Percentiles rank a stretch among this genome's conserved stretches.
phyloP scores from a whole-genome alignment of 53 echinoderm and acorn worm genomes.

The Henricia sp. region DNA sequence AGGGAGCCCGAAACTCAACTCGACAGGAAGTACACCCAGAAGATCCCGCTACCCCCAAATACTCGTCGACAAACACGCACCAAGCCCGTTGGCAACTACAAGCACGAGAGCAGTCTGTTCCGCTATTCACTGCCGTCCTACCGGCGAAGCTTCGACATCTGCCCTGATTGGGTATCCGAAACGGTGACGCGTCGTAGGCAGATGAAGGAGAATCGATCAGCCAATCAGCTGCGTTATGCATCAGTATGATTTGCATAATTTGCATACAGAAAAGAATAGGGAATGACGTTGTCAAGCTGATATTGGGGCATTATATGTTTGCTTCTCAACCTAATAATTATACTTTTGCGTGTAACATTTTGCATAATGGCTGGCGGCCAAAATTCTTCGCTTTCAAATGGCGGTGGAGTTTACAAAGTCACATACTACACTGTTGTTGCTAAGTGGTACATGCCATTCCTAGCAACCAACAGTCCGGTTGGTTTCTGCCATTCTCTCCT shows the following conservation, averaged over 20 bases:
- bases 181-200: slow-evolving; percentile 73
- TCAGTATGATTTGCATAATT: slow-evolving; percentile 46
- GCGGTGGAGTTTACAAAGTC: no score
- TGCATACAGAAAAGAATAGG: no score
- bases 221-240: slow-evolving; percentile 55
- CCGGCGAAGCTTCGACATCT: slow-evolving; percentile 83
- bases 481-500: no score
- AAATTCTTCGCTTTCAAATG: no score
- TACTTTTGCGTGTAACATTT: no score
- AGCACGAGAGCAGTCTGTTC: slow-evolving; percentile 85
- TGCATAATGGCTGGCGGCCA: no score
- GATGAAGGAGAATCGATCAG: slow-evolving; percentile 41
- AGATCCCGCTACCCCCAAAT: slow-evolving; percentile 44
- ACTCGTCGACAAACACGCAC: slow-evolving; percentile 54
- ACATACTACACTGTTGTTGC: no score
- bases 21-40: slow-evolving; percentile 41
- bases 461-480: no score
- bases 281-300: no score
- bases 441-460: no score
- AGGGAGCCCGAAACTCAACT: slow-evolving; percentile 16
- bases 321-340: no score
- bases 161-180: slow-evolving; percentile 97
- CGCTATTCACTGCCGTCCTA: slow-evolving; percentile 56
- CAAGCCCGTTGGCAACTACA: slow-evolving; percentile 67
- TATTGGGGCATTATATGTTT: no score